phyloP scores from a whole-genome alignment of 2,113 vertebrate genomes.

The Caranx ignobilis region DNA sequence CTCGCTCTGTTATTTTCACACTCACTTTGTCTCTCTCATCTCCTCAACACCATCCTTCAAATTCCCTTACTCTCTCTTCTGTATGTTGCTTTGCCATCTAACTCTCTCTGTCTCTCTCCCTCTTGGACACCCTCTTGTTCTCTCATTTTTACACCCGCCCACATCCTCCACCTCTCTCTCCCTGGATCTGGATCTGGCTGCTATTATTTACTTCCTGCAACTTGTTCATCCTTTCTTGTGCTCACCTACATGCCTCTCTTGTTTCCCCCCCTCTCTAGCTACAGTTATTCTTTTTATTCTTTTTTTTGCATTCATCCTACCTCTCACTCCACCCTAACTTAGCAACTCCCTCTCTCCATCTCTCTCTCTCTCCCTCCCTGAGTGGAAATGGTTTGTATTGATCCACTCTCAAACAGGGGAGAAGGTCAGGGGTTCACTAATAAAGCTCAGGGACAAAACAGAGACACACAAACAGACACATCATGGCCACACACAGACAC shows the following conservation, averaged over 20 bases:
- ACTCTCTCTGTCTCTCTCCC: conserved; percentile 30
- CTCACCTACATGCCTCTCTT: conserved; percentile 30
- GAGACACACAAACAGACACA: conserved; percentile 42
- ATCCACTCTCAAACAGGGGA: conserved; percentile 66
- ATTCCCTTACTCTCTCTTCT: conserved; percentile 45
- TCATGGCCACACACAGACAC: conserved; percentile 9
- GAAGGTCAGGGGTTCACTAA: conserved; percentile 79
- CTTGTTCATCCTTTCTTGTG: conserved; percentile 18
- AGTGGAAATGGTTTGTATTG: conserved; percentile 75
- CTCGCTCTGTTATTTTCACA: conserved; percentile 20
- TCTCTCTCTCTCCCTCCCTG: background rate
- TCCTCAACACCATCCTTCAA: conserved; percentile 41
- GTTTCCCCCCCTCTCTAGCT: background rate
- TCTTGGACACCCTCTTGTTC: conserved; percentile 9
- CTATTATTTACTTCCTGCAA: conserved; percentile 29
- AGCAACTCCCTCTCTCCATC: conserved; percentile 6
- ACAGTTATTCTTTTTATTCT: conserved; percentile 38
- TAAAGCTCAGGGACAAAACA: conserved; percentile 77
- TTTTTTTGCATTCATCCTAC: conserved; percentile 62
- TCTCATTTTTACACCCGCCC: conserved; percentile 49
- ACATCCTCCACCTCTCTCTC: conserved; percentile 31
- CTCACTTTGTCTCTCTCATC: conserved; percentile 32
- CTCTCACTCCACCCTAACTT: conserved; percentile 10
- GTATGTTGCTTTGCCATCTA: conserved; percentile 42
- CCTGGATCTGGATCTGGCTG: conserved; percentile 15